Conservation (phyloP, 2,113 vertebrate genomes). For the Ochotona princeps region DNA sequence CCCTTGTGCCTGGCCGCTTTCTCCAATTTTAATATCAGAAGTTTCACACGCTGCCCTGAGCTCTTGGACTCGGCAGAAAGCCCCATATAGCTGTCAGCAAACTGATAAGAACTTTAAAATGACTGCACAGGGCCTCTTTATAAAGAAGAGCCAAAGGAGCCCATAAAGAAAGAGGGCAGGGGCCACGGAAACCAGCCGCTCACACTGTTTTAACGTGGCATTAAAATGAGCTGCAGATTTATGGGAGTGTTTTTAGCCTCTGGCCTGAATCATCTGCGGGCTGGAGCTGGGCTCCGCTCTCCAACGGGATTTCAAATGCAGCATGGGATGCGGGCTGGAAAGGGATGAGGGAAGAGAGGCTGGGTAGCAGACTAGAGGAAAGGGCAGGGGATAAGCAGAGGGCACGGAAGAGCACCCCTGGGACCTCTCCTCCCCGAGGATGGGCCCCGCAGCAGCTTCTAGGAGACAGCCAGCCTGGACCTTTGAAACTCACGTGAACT, state of each 20-base stretch:
- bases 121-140: slow-evolving; percentile 87
- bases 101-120: slow-evolving; percentile 89
- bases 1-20: slow-evolving; percentile 67
- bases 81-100: slow-evolving; percentile 91
- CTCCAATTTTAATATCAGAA: slow-evolving; percentile 80
- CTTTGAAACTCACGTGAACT: background rate
- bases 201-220: slow-evolving; percentile 85
- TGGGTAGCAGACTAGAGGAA: background rate
- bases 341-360: background rate
- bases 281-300: slow-evolving; percentile 63
- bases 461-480: background rate
- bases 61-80: slow-evolving; percentile 85
- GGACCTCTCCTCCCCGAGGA: background rate
- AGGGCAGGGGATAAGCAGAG: background rate
- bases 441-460: background rate
- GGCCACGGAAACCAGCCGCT: slow-evolving; percentile 86
- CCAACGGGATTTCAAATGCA: slow-evolving; percentile 41
- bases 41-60: slow-evolving; percentile 84
- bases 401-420: background rate
- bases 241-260: slow-evolving; percentile 80
- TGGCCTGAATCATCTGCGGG: slow-evolving; percentile 80
- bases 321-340: background rate
- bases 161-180: slow-evolving; percentile 88
- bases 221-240: slow-evolving; percentile 88
- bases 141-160: slow-evolving; percentile 86